Conservation (phyloP, 2,888 invertebrate genomes). For the Drosophila leonis region DNA sequence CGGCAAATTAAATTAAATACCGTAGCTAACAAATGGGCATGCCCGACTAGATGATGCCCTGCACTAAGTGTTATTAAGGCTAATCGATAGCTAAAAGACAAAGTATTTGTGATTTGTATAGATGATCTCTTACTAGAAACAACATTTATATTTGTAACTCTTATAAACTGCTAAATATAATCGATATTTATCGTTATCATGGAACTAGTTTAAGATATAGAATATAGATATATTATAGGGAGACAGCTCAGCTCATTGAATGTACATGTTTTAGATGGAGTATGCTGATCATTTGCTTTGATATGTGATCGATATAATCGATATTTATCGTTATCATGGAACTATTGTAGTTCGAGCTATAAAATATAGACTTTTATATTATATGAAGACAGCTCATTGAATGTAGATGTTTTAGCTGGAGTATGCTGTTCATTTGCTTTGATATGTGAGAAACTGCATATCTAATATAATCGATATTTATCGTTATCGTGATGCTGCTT, state of each 20-base stretch:
- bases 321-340: background rate
- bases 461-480: background rate
- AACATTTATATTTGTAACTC: background rate
- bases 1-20: conserved; percentile 24
- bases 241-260: too few relatives aligned
- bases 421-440: too few relatives aligned
- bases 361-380: background rate
- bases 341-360: background rate
- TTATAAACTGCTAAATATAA: accelerated
- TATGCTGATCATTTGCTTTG: too few relatives aligned
- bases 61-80: background rate
- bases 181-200: conserved; percentile 2
- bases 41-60: background rate
- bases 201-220: background rate
- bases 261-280: too few relatives aligned
- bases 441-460: background rate
- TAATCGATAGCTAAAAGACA: background rate
- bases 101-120: background rate
- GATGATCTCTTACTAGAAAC: too few relatives aligned
- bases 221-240: background rate
- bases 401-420: too few relatives aligned
- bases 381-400: background rate
- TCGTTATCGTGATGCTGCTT: background rate
- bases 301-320: too few relatives aligned
- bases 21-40: background rate